phyloP scores from a whole-genome alignment of 2,113 vertebrate species.

The Xenus cinereus region DNA sequence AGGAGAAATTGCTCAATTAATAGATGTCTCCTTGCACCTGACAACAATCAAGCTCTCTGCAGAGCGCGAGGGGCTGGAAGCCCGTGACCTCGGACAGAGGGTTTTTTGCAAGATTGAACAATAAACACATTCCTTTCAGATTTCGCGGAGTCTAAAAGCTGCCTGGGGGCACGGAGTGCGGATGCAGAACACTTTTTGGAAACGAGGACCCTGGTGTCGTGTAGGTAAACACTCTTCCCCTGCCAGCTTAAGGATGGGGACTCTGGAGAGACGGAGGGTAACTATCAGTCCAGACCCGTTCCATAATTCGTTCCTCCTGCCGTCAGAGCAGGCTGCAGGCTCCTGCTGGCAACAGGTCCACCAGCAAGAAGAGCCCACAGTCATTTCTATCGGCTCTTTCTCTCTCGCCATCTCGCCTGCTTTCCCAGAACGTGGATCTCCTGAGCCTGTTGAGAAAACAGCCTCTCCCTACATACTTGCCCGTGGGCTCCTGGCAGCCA shows the following conservation, averaged over 20 bases:
- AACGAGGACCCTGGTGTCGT: not conserved
- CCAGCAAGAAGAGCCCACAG: not conserved
- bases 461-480: no score
- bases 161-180: no score
- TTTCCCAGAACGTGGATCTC: not conserved
- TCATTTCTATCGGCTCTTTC: not conserved
- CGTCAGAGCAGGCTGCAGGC: not conserved
- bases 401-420: not conserved
- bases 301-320: not conserved
- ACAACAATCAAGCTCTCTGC: not conserved
- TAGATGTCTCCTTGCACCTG: not conserved
- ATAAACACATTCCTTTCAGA: accelerated
- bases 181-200: not conserved
- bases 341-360: not conserved
- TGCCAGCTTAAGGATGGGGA: no score
- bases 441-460: not conserved
- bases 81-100: not conserved
- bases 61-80: not conserved
- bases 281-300: not conserved
- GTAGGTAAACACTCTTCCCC: no score
- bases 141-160: not conserved
- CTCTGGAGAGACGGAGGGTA: not conserved
- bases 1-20: constrained; percentile 45
- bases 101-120: accelerated
- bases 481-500: not conserved